Evolutionary conservation across 2,888 invertebrate species (phyloP), one percentile per base, ranked within the genome.

Genomic region (Torymus tubicola): DNA sequence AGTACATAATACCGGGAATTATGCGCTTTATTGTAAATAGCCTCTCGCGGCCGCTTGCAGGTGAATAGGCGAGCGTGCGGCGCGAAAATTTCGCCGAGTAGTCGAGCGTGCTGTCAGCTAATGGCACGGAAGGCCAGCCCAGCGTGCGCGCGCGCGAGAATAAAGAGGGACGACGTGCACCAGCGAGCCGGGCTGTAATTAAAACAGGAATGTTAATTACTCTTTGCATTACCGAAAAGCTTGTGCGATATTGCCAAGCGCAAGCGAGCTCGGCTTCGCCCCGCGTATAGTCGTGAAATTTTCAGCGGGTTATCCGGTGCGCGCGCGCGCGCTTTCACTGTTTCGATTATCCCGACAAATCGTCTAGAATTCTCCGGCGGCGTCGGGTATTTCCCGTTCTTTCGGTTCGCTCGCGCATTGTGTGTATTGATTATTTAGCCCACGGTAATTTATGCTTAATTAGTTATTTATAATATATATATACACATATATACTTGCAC

Each of bases 151-250:
- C 42, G 42, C 86, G 86, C 81, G 87, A 86, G 88, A 88, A 87
- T 86, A 87, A 87, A 86, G 86, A 83, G 80, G 84, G 84, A 80
- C 79, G 68, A 80, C 53, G 68, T 58, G 67, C 52, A 82, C 63
- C 68, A 70, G 69, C 70, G n/a, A 16, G 31, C 69, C 18, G 52
- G 85, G 85, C 85, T 87, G 90, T 88, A 90, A 90, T 90, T 90
- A 90, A 90, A 90, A 89, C 88, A 87, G 89, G 89, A 90, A 90
- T 89, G 89, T 90, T 90, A 89, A 90, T 90, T 90, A 89, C 89
- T 87, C 89, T 89, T 89, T 89, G 89, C 89, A 88, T 88, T 90
- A 90, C 86, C 87, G 86, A 88, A 90, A 90, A 74, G 69, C 73
- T 79, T 21, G 42, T 42, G 73, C 53, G 55, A 63, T 78, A 78